phyloP scores from a whole-genome alignment of 2,888 invertebrate species.

The Rhaphigaster nebulosa region DNA sequence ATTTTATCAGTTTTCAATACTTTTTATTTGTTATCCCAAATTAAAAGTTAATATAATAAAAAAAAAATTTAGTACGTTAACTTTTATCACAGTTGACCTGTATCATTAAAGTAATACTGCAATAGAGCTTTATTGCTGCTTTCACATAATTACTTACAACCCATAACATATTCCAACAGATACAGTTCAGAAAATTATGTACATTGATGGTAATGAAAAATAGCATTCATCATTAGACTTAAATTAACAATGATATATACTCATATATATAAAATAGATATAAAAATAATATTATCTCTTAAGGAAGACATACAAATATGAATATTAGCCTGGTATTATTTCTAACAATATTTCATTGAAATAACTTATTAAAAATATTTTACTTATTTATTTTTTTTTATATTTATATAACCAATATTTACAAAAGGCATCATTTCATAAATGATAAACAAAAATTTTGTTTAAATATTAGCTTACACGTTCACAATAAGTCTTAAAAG shows the following conservation, averaged over 20 bases:
- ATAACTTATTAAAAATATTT: background rate
- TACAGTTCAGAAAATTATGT: background rate
- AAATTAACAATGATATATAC: background rate
- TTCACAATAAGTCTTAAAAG: background rate
- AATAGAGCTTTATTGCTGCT: background rate
- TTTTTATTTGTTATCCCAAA: constrained; percentile 27
- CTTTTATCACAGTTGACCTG: constrained; percentile 20
- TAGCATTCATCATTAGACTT: background rate
- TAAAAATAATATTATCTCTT: constrained; percentile 22
- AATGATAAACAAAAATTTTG: background rate
- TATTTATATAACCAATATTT: background rate
- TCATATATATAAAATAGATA: constrained; percentile 18
- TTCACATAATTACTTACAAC: background rate
- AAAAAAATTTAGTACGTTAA: background rate
- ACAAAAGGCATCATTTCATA: background rate
- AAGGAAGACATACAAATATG: constrained; percentile 6
- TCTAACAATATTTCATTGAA: background rate
- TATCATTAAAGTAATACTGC: constrained; percentile 9
- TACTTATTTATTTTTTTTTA: background rate
- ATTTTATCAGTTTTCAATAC: background rate
- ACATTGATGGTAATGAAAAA: background rate
- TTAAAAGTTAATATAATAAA: constrained; percentile 39
- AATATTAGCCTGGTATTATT: background rate
- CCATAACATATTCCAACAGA: background rate
- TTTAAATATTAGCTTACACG: background rate